Evolutionary conservation across 2,888 invertebrate species (phyloP), one percentile per base, ranked within the genome.

Genomic region (Gastracanthus pulcherrimus): DNA sequence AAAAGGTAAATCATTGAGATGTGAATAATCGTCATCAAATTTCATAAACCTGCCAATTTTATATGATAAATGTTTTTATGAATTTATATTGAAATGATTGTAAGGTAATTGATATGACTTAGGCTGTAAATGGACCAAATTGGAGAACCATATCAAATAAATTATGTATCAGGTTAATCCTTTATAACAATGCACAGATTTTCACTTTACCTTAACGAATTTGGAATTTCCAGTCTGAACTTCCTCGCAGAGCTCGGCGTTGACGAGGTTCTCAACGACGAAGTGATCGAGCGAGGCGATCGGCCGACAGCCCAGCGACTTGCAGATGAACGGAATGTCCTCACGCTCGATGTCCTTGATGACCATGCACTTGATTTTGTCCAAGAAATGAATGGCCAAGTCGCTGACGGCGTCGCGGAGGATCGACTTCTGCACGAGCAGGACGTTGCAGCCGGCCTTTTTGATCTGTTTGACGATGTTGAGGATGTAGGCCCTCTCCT

Each of bases 231-330:
- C 97, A 84, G 98, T 96, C 86, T 95, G 95, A 36, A 99, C 94
- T 92, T 99, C 99, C 91, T 99, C 99, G 2, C 97, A 98, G 69
- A 98, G 92, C 87, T 99, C 99, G 6, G 99, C 99, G 84, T 93
- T 94, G 9, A 97, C 97, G 36, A 99, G 93, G 92, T 97, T 96
- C 89, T 99, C 99, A 19, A 98, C 93, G 0, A 96, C 94, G 92
- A 99, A 99, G 91, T 99, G 99, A 92, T 99, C 99, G 83, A 99
- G 93, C n/a, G 98, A 98, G 5, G 99, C 99, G 87, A 99, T 98
- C 0, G 99, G 99, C 70, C 98, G 94, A 91, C 98, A 98, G 31
- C 96, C 96, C 34, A 99, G 92, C 6, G 97, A 97, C 93, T 98
- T 99, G 92, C 98, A 98, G 26, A 99, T 96, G 92, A 98, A 99